Conservation (phyloP, 2,888 invertebrate species). For the Epiblema foenella region DNA sequence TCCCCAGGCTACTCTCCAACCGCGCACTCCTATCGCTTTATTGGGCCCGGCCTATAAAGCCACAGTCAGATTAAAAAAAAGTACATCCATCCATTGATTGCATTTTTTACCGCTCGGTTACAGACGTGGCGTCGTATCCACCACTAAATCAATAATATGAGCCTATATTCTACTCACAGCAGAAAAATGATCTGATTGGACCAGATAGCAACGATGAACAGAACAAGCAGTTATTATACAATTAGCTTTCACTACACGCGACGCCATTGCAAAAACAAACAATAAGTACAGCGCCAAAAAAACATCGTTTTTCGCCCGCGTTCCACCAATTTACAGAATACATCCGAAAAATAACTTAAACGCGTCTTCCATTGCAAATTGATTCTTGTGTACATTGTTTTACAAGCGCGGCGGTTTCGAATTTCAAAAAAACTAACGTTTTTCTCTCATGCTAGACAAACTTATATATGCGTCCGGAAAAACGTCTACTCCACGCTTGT, state of each 20-base stretch:
- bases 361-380: conserved; percentile 2
- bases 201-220: conserved; percentile 13
- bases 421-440: conserved; percentile 13
- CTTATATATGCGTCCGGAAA: not conserved
- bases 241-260: conserved; percentile 36
- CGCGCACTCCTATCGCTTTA: too few species aligned
- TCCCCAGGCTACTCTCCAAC: too few species aligned
- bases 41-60: too few species aligned
- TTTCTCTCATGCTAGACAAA: conserved; percentile 15
- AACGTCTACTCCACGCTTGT: not conserved
- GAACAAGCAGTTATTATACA: conserved; percentile 27
- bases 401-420: conserved; percentile 2
- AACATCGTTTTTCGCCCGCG: conserved; percentile 25
- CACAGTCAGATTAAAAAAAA: too few species aligned
- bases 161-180: not conserved
- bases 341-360: not conserved
- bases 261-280: conserved; percentile 39
- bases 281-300: conserved; percentile 30
- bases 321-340: conserved; percentile 20
- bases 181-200: conserved; percentile 7
- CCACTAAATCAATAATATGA: too few species aligned
- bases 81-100: too few species aligned
- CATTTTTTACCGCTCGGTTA: too few species aligned
- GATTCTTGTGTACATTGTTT: not conserved
- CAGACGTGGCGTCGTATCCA: too few species aligned